Conservation (phyloP, 2,888 invertebrate species). For the Calephelis perditalis region DNA sequence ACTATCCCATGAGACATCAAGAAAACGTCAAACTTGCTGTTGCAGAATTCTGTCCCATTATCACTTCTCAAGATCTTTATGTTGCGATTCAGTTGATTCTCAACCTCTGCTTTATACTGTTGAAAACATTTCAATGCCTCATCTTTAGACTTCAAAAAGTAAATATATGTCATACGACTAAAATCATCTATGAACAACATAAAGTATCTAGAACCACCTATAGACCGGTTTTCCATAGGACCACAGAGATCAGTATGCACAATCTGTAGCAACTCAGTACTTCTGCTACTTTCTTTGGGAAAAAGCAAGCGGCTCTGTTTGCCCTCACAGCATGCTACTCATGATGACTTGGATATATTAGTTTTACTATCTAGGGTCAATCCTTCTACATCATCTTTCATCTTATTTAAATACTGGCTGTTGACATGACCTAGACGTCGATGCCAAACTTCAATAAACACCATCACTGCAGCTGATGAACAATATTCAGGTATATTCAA, state of each 20-base stretch:
- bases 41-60: too few relatives aligned
- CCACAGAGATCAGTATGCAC: constrained; percentile 14
- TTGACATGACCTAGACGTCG: constrained; percentile 33
- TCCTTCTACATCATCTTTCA: constrained; percentile 31
- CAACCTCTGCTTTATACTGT: constrained; percentile 10
- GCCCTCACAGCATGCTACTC: constrained; percentile 10
- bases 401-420: constrained; percentile 30
- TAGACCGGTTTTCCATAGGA: constrained; percentile 11
- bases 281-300: constrained; percentile 14
- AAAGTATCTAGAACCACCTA: constrained; percentile 14
- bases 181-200: constrained; percentile 12
- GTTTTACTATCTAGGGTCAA: constrained; percentile 26
- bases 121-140: constrained; percentile 14
- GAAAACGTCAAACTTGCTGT: too few relatives aligned
- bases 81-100: constrained; percentile 17
- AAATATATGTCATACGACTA: constrained; percentile 14
- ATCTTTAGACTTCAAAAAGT: constrained; percentile 13
- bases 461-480: constrained; percentile 16
- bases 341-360: constrained; percentile 20
- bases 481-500: constrained; percentile 20
- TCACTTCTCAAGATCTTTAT: too few relatives aligned
- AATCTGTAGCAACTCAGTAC: constrained; percentile 10
- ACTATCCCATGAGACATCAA: too few relatives aligned
- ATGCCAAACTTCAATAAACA: constrained; percentile 29
- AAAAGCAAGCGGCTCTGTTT: constrained; percentile 15